Evolutionary conservation across 2,113 vertebrate species (phyloP).

Genomic region (Echinops telfairi): DNA sequence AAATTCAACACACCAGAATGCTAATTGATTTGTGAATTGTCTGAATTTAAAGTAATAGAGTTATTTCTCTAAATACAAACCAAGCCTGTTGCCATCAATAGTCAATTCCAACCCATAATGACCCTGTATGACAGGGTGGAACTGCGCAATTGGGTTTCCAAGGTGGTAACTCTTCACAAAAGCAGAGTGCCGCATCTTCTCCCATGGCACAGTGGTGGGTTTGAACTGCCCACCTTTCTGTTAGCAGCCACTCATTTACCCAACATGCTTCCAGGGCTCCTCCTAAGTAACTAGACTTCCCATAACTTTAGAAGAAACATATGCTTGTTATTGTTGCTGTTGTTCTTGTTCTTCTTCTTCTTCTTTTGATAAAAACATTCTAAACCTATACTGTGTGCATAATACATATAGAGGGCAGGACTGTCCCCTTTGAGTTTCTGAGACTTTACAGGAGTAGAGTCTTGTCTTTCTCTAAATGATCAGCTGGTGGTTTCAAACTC

Average conservation of each 20-base stretch:
- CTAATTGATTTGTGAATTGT: not conserved
- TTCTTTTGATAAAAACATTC: not conserved
- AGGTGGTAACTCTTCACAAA: not conserved
- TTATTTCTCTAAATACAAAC: not conserved
- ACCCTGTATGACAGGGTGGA: not conserved
- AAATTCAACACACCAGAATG: not conserved
- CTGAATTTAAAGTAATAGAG: not conserved
- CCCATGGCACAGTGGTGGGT: not conserved
- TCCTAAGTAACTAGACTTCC: not conserved
- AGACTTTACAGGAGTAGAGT: too few species aligned
- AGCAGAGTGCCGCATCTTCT: not conserved
- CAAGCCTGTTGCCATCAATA: too few species aligned
- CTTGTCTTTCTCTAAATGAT: too few species aligned
- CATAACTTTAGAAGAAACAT: not conserved
- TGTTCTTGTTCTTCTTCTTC: not conserved
- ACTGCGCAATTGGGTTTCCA: not conserved
- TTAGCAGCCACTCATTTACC: not conserved
- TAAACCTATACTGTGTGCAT: not conserved
- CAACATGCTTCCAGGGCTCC: not conserved
- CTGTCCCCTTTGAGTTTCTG: too few species aligned
- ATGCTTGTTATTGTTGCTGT: not conserved
- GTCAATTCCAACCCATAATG: too few species aligned
- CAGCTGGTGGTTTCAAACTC: too few species aligned
- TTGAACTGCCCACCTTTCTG: not conserved
- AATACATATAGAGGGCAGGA: too few species aligned